phyloP scores from a whole-genome alignment of 1,140 invertebrate species.

The Papilio machaon region DNA sequence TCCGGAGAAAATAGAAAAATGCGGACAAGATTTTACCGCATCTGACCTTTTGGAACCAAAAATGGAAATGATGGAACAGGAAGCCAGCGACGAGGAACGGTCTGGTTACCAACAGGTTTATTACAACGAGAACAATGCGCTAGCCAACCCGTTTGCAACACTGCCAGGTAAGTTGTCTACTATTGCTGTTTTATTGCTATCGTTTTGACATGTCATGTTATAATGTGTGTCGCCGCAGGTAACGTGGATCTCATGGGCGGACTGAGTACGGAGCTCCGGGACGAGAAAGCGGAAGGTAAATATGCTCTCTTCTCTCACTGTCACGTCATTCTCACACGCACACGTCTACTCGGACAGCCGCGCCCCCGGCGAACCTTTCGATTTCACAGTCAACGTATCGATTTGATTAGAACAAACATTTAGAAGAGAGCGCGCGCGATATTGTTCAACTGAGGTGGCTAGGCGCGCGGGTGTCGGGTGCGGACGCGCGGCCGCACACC shows the following conservation, averaged over 20 bases:
- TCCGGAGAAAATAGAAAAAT: slow-evolving; percentile 67
- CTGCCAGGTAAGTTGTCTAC: slow-evolving; percentile 64
- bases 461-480: slow-evolving; percentile 76
- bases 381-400: slow-evolving; percentile 50
- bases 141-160: slow-evolving; percentile 76
- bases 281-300: slow-evolving; percentile 77
- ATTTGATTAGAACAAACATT: slow-evolving; percentile 38
- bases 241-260: slow-evolving; percentile 77
- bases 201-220: slow-evolving; percentile 1
- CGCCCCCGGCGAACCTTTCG: slow-evolving; percentile 78
- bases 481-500: slow-evolving; percentile 54
- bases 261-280: slow-evolving; percentile 71
- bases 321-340: slow-evolving; percentile 76
- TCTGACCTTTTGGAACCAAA: slow-evolving; percentile 77
- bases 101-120: slow-evolving; percentile 71
- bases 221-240: slow-evolving; percentile 54
- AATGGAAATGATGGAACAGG: slow-evolving; percentile 80
- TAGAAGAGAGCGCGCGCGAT: slow-evolving; percentile 72
- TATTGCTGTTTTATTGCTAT: not conserved
- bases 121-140: slow-evolving; percentile 72
- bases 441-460: slow-evolving; percentile 60
- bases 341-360: slow-evolving; percentile 80
- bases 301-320: slow-evolving; percentile 57
- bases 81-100: slow-evolving; percentile 76
- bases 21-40: slow-evolving; percentile 69